Evolutionary conservation across 2,888 invertebrate species (phyloP), one percentile per base, ranked within the genome.

Genomic region (Standfussiana lucernea): DNA sequence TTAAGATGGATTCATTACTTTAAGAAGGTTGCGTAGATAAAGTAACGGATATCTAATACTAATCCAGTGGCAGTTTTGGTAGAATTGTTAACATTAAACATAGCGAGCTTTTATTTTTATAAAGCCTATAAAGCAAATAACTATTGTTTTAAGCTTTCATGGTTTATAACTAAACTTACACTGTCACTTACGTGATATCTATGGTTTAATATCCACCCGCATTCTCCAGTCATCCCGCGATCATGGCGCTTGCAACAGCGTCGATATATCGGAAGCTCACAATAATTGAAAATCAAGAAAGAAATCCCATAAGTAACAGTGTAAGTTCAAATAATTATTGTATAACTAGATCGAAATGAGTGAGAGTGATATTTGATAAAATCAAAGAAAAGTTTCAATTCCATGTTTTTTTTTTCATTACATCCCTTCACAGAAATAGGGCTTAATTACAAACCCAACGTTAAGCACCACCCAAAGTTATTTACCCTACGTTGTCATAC

Each of bases 401-500:
- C n/a, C n/a, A 8, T 35, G 15, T 47, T 32, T n/a, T 37, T 40
- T 37, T 64, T 53, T 72, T 50, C 24, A 21, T 61, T 69, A 45
- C 64, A 62, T n/a, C 13, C n/a, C 28, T 42, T 42, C 28, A 42
- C 47, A n/a, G 24, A 84, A 80, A 24, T 32, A 0, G 18, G 24
- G 10, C 67, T 24, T 47, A 59, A 40, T 45, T 71, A 64, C 50
- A 67, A 67, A 68, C 13, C 40, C 56, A 28, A 11, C 21, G 45
- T 40, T 40, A 59, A 77, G 35, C 47, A 64, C 42, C 45, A 47
- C n/a, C 32, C 15, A 64, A 75, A 80, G 64, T 79, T 67, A 74
- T 77, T 85, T 61, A 15, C 45, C 61, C 61, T 62, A 50, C 42
- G 62, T 32, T 67, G 79, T 72, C 86, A 50, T 65, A 71, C 62